Conservation (phyloP, 2,888 invertebrate genomes). For the Apodemia zela region DNA sequence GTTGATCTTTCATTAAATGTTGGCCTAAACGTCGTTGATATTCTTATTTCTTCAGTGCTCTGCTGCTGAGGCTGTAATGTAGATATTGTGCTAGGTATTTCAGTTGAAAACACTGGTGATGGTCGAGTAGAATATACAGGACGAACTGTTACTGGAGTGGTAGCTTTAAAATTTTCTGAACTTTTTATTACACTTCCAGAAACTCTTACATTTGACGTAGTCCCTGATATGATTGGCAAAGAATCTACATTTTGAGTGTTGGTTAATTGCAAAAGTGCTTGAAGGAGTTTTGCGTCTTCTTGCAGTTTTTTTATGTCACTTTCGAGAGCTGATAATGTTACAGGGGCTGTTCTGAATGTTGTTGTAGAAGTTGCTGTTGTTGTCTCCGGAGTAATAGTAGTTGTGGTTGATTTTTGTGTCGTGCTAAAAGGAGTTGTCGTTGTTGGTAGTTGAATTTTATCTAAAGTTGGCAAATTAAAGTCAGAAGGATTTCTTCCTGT, state of each 20-base stretch:
- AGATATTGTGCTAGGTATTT: constrained; percentile 47
- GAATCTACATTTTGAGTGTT: constrained; percentile 50
- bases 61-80: constrained; percentile 49
- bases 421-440: constrained; percentile 34
- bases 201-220: constrained; percentile 68
- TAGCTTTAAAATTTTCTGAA: constrained; percentile 57
- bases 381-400: constrained; percentile 36
- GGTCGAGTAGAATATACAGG: constrained; percentile 57
- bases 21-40: constrained; percentile 59
- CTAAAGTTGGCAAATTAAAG: constrained; percentile 59
- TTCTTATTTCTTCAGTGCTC: constrained; percentile 53
- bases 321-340: constrained; percentile 45
- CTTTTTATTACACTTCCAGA: constrained; percentile 64
- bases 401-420: constrained; percentile 34
- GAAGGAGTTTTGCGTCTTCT: constrained; percentile 65
- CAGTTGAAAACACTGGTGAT: constrained; percentile 46
- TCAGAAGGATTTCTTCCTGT: constrained; percentile 65
- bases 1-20: constrained; percentile 54
- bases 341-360: constrained; percentile 36
- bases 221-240: constrained; percentile 58
- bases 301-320: constrained; percentile 62
- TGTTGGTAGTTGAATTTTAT: constrained; percentile 40
- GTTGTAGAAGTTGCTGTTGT: constrained; percentile 40
- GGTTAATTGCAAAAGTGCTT: constrained; percentile 66
- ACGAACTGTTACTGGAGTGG: constrained; percentile 56